Base-by-base conservation (phyloP, 1,140 invertebrate genomes). In the Hermetia illucens region DNA sequence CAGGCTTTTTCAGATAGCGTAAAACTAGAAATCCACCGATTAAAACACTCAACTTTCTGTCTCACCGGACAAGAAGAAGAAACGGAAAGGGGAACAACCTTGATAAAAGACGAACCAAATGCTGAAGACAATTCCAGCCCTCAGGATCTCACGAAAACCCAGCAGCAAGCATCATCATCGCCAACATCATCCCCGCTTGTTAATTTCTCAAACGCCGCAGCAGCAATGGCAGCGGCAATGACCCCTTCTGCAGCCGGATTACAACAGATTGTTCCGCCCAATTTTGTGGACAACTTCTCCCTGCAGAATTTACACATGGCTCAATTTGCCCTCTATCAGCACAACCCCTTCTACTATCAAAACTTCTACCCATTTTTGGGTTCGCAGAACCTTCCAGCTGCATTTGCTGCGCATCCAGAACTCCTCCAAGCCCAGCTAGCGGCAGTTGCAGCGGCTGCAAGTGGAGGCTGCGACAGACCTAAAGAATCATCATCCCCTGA, bases 1-100 rank as follows among this genome's bases (percentile, higher is more conserved):
- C 34, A 38, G 59, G 78, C 77, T 4, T 79, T 79, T 51, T 77
- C 76, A 2, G 77, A 81, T 21, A 19, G 10, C 8, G 21, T 35
- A 19, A 41, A 41, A 30, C 22, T 41, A 27, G 31, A 36, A 20
- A 35, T 35, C 21, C 39, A 41, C 31, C 31, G 21, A 4, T 13
- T 41, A 13, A 41, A 41, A 13, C 39, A 41, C 22, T 18, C 24
- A n/a, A n/a, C n/a, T n/a, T n/a, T n/a, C n/a, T n/a, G n/a, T n/a
- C n/a, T n/a, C n/a, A n/a, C n/a, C n/a, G n/a, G n/a, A n/a, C n/a
- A n/a, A n/a, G n/a, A n/a, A n/a, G n/a, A n/a, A n/a, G n/a, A n/a
- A n/a, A n/a, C n/a, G n/a, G n/a, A n/a, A n/a, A n/a, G n/a, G n/a
- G n/a, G n/a, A n/a, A n/a, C n/a, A n/a, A n/a, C n/a, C n/a, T n/a